Conservation (phyloP, 2,113 vertebrate species). For the Orthochromis malagaraziensis region DNA sequence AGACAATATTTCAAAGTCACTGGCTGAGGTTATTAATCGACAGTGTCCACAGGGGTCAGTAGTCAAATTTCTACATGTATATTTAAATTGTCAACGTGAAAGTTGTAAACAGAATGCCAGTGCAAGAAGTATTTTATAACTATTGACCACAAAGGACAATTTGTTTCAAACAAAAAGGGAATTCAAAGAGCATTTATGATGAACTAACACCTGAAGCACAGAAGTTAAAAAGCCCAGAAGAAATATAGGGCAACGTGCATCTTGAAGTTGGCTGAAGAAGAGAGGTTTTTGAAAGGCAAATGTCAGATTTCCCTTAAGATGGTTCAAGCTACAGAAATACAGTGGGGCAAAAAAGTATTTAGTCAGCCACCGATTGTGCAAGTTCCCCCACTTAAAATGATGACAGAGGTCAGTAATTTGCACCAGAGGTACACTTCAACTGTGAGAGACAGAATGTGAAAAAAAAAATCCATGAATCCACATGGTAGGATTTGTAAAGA, state of each 20-base stretch:
- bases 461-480: too few relatives aligned
- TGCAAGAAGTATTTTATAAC: not conserved
- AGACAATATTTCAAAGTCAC: not conserved
- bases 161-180: not conserved
- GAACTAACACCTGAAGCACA: not conserved
- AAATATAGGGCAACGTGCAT: not conserved
- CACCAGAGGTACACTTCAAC: too few relatives aligned
- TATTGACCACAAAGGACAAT: not conserved
- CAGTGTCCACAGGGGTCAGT: not conserved
- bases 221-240: not conserved
- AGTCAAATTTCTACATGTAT: not conserved
- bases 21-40: not conserved
- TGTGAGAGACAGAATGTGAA: too few relatives aligned
- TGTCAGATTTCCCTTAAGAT: not conserved
- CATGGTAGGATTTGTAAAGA: too few relatives aligned
- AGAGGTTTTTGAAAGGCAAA: not conserved
- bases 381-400: too few relatives aligned
- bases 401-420: too few relatives aligned
- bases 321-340: not conserved
- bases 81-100: not conserved
- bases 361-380: too few relatives aligned
- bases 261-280: not conserved
- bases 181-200: not conserved
- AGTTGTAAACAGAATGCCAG: not conserved
- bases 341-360: too few relatives aligned